Evolutionary conservation across 2,888 invertebrate genomes (phyloP).

Genomic region (Neuroscelio doddi): DNA sequence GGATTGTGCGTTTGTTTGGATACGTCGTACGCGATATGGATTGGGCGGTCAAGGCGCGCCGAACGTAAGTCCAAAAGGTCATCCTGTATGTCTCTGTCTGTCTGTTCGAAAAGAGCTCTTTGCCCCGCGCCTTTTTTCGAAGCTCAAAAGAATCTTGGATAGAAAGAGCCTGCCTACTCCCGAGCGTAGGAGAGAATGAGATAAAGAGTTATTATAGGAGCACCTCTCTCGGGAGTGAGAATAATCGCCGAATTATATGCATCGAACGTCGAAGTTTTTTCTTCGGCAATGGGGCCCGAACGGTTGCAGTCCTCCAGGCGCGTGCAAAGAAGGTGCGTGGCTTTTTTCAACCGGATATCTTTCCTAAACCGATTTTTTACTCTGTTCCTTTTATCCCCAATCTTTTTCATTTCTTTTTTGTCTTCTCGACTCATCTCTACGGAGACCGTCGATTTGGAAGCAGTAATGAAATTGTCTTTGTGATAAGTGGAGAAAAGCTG

Average conservation of each 20-base stretch:
- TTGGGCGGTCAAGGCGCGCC: constrained; percentile 70
- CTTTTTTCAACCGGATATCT: constrained; percentile 30
- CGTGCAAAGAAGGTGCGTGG: constrained; percentile 48
- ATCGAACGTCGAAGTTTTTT: constrained; percentile 49
- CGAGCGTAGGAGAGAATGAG: constrained; percentile 10
- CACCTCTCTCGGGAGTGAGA: constrained; percentile 50
- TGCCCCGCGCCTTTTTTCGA: constrained; percentile 27
- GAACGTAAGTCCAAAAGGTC: constrained; percentile 67
- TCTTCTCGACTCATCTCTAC: no score
- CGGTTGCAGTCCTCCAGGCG: constrained; percentile 49
- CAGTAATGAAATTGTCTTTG: no score
- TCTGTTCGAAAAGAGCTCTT: constrained; percentile 29
- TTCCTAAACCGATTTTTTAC: no score
- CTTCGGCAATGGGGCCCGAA: constrained; percentile 49
- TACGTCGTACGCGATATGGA: constrained; percentile 71
- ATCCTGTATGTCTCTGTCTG: constrained; percentile 47
- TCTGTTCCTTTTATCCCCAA: neutral
- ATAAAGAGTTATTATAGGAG: constrained; percentile 19
- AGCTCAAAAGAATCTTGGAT: constrained; percentile 9
- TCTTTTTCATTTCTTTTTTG: neutral
- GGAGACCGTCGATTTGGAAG: no score
- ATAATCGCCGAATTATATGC: constrained; percentile 55
- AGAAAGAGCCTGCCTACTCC: neutral
- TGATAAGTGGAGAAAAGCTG: no score
- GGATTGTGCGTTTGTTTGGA: constrained; percentile 60